Base-by-base conservation (phyloP, 2,888 invertebrate species). In the Apamea monoglypha region DNA sequence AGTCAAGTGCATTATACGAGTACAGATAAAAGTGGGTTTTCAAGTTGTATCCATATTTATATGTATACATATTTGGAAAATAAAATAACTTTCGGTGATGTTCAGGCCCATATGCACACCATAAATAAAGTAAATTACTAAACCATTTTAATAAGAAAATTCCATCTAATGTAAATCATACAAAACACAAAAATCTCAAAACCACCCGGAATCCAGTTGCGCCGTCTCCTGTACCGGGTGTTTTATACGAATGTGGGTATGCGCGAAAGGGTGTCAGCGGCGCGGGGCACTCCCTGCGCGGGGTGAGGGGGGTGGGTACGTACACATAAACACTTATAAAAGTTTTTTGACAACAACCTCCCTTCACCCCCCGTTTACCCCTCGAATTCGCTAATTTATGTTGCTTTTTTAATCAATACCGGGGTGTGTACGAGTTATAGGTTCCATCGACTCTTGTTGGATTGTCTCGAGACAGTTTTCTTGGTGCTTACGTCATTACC, bases 391-490 rank as follows among this genome's bases (percentile, higher is more conserved):
- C 96, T 97, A 97, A 97, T 97, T 97, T 97, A 97, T 97, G 97
- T 97, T 96, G 96, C 96, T 96, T 97, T 97, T 97, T 97, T 97
- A 97, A 97, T 97, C 97, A 97, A 97, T 97, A 97, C 95, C 91
- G 92, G 91, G 89, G 92, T 91, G 91, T 95, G 94, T 87, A 89
- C 87, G 87, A 89, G 89, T 89, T 89, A 89, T 94, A 94, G 94
- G 93, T 94, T 93, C 91, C 91, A 95, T 95, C 93, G 95, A 90
- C 81, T 89, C 85, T 80, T 87, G 87, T 92, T 86, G 81, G 83
- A 87, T 85, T 85, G 87, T 86, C 90, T 87, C 53, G 79, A 88
- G 89, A 90, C 90, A 81, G 80, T 88, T 90, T 88, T 82, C 88
- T 88, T 75, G 66, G 75, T 64, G 78, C 59, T 90, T 87, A 90